Evolutionary conservation across 2,113 vertebrate species (phyloP).

Genomic region (Heterocephalus glaber): DNA sequence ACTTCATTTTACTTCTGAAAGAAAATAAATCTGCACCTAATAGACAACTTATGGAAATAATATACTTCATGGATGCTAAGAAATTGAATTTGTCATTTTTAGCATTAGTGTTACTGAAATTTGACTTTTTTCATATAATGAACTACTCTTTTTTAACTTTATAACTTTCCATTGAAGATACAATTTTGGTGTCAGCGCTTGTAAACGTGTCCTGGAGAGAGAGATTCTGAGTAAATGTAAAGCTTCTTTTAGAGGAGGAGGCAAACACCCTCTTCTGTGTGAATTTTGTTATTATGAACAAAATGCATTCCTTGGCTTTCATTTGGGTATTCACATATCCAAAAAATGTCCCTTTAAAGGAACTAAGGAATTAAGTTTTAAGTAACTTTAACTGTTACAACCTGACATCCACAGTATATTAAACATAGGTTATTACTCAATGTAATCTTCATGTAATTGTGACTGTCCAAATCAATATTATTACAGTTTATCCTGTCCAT

Average conservation of each 20-base stretch:
- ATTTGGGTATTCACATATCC: slow-evolving; percentile 23
- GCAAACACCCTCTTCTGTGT: slow-evolving; percentile 33
- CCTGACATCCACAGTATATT: slow-evolving; percentile 61
- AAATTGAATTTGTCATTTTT: slow-evolving; percentile 74
- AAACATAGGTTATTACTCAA: slow-evolving; percentile 66
- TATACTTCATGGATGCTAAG: slow-evolving; percentile 68
- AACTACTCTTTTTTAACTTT: slow-evolving; percentile 81
- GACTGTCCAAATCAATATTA: slow-evolving; percentile 64
- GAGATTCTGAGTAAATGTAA: slow-evolving; percentile 55
- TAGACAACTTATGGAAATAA: slow-evolving; percentile 67
- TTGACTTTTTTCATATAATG: slow-evolving; percentile 73
- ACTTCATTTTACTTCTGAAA: slow-evolving; percentile 94
- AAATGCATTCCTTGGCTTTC: slow-evolving; percentile 64
- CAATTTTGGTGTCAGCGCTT: slow-evolving; percentile 85
- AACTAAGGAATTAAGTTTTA: slow-evolving; percentile 63
- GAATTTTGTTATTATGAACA: slow-evolving; percentile 68
- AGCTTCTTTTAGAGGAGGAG: slow-evolving; percentile 62
- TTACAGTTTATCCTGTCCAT: slow-evolving; percentile 70
- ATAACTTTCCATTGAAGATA: slow-evolving; percentile 80
- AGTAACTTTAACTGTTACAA: slow-evolving; percentile 56
- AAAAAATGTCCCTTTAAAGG: slow-evolving; percentile 65
- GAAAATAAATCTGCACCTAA: slow-evolving; percentile 77
- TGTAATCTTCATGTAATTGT: slow-evolving; percentile 68
- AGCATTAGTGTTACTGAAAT: slow-evolving; percentile 79
- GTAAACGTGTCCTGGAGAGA: slow-evolving; percentile 77